These are phyloP conservation scores for Mionectes olivaceus DNA, from an alignment of 2,797 vertebrate genomes.

Conservation along the genomic window DNA sequence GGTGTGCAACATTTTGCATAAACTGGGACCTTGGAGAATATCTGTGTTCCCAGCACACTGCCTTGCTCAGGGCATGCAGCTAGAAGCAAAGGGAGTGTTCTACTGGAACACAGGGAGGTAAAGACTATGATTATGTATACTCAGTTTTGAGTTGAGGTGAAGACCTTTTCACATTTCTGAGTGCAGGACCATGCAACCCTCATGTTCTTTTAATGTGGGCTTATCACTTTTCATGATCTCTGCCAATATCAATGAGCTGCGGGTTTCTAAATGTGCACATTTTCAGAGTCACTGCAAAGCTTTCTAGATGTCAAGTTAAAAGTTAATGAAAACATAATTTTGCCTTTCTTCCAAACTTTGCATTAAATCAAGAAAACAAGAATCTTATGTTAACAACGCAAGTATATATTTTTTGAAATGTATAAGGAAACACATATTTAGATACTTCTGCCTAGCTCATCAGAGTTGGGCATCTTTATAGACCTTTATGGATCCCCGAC, in stretches of 20 bases:
- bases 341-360: background rate
- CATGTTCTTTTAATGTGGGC: background rate
- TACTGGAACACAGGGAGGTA: background rate
- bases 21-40: background rate
- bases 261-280: background rate
- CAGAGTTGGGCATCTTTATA: background rate
- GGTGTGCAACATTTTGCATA: background rate
- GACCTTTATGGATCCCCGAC: background rate
- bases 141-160: background rate
- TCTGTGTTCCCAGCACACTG: background rate
- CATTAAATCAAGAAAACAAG: background rate
- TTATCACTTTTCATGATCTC: background rate
- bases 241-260: background rate
- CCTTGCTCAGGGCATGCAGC: background rate
- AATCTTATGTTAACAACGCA: background rate
- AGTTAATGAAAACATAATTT: background rate
- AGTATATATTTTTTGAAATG: background rate
- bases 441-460: background rate
- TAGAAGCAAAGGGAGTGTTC: background rate
- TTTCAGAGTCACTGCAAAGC: background rate
- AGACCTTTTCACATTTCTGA: background rate
- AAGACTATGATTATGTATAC: background rate
- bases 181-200: background rate
- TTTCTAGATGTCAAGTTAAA: constrained; percentile 11
- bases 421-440: background rate